Evolutionary conservation across 2,113 vertebrate species (phyloP).

Genomic region (Emydocephalus ijimae): DNA sequence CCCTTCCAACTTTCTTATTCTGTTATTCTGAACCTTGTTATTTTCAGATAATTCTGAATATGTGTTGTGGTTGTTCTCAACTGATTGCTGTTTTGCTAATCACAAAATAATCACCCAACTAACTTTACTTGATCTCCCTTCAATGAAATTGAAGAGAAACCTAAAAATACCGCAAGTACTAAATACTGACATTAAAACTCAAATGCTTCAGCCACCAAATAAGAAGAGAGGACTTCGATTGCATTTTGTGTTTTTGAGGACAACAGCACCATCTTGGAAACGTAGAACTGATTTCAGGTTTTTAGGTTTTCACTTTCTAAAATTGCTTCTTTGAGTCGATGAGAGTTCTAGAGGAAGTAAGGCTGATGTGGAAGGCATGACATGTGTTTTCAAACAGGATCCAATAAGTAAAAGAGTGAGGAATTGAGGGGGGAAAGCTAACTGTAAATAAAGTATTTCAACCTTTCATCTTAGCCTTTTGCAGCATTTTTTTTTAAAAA

Average conservation of each 20-base stretch:
- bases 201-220: neutral
- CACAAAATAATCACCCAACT: neutral
- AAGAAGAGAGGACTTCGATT: neutral
- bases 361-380: neutral
- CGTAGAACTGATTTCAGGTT: neutral
- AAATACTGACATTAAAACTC: neutral
- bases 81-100: neutral
- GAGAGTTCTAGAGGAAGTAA: neutral
- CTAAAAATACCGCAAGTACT: neutral
- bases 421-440: neutral
- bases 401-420: neutral
- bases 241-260: neutral
- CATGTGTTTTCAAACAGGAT: neutral
- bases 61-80: neutral
- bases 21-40: neutral
- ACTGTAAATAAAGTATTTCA: slow-evolving; percentile 41
- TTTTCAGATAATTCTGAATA: neutral
- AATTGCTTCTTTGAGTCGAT: neutral
- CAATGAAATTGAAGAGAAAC: neutral
- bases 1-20: no score
- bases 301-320: neutral
- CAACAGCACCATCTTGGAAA: neutral
- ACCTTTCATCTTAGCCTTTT: slow-evolving; percentile 12
- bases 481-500: neutral
- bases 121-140: neutral